Percentiles rank a stretch among this genome's conserved stretches.
Evolutionary conservation across 2,797 vertebrate species (phyloP).

Genomic region (Chromis chromis): DNA sequence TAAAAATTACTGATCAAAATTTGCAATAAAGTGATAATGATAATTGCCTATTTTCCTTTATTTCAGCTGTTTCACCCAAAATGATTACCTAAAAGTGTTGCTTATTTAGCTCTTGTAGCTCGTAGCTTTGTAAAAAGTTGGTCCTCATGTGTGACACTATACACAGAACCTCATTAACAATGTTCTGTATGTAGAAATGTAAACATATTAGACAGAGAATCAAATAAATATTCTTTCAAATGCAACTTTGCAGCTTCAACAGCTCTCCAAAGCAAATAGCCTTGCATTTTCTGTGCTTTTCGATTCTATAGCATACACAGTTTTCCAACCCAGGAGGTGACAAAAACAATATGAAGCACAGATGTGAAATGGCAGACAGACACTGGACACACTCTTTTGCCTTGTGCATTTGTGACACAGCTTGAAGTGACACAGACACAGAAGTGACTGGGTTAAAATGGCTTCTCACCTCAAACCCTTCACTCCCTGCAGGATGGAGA

Average conservation of each 20-base stretch:
- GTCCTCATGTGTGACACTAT: background rate
- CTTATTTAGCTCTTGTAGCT: background rate
- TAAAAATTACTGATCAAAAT: too few species aligned
- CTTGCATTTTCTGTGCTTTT: too few species aligned
- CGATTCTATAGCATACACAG: background rate
- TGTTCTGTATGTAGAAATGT: background rate
- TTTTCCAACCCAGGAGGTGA: conserved; percentile 71
- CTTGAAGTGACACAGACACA: conserved; percentile 65
- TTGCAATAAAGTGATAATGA: too few species aligned
- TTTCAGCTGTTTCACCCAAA: too few species aligned
- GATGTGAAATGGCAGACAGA: conserved; percentile 56
- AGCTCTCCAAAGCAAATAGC: background rate
- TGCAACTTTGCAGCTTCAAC: background rate
- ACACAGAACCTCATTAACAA: conserved; percentile 3
- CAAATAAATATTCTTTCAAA: background rate
- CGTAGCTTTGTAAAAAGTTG: background rate
- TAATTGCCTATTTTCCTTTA: too few species aligned
- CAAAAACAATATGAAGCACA: conserved; percentile 46
- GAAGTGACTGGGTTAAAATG: conserved; percentile 75
- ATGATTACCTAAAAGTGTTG: background rate
- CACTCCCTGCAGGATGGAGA: conserved; percentile 75
- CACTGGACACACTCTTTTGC: conserved; percentile 35
- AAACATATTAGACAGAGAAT: background rate
- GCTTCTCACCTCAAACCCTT: conserved; percentile 79
- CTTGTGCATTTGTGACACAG: conserved; percentile 55